Evolutionary conservation across 2,888 invertebrate species (phyloP).

Genomic region (Branchellion lobata): DNA sequence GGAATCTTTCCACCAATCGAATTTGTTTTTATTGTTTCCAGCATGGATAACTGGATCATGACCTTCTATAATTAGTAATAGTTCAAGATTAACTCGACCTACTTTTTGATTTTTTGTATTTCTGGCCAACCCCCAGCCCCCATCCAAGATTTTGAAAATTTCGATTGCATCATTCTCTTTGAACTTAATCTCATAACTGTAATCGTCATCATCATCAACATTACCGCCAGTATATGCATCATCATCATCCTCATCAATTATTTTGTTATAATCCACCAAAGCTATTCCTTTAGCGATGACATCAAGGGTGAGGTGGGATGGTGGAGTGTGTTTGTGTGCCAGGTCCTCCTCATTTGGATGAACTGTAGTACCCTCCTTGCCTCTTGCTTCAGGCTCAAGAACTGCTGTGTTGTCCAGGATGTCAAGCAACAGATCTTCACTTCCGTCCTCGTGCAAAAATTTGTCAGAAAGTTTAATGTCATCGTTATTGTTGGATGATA

Average conservation of each 20-base stretch:
- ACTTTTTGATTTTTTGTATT: not conserved
- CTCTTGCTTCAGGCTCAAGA: no score
- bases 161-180: not conserved
- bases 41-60: not conserved
- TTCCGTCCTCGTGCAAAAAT: no score
- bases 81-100: not conserved
- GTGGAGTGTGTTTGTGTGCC: no score
- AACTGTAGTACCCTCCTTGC: no score
- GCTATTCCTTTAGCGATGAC: conserved; percentile 2
- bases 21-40: not conserved
- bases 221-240: not conserved
- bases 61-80: not conserved
- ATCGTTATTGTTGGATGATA: no score
- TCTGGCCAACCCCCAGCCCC: not conserved
- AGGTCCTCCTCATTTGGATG: no score
- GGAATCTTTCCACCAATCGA: conserved; percentile 2
- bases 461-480: no score
- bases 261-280: no score
- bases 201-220: not conserved
- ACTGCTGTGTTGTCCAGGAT: no score
- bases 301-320: no score
- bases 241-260: no score
- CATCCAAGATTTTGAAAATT: not conserved
- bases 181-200: not conserved
- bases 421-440: no score